Base-by-base conservation (phyloP, 2,888 invertebrate species). In the Bimastos eiseni region DNA sequence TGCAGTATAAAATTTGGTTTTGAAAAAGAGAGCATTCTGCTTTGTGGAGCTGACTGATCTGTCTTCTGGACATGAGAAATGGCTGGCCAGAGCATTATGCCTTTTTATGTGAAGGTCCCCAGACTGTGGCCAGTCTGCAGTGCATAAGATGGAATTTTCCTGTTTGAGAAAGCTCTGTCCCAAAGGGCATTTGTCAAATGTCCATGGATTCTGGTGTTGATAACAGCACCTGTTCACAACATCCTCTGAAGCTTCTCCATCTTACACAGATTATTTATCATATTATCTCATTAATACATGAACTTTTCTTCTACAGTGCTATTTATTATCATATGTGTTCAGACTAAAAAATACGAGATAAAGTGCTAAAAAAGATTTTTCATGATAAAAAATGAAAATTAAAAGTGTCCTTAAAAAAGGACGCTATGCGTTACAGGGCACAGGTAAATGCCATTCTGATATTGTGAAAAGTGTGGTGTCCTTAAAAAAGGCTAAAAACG, bases 31-130 rank as follows among this genome's bases (percentile, higher is more conserved):
- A 70, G 70, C 70, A n/a, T 70, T n/a, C 70, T 70, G n/a, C 70
- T n/a, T 30, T n/a, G n/a, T 70, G 6, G 8, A n/a, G 11, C n/a
- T 70, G 8, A 70, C 17, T 70, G 70, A n/a, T 70, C 70, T 70
- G 70, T 30, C 70, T 17, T 70, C 30, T 70, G n/a, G 30, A 8
- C 70, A 70, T 70, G 70, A 70, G 70, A 70, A 70, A 70, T 70
- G n/a, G 70, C 70, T 70, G 70, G n/a, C 70, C 70, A 70, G 70
- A n/a, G 70, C n/a, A 70, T 70, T n/a, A 70, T 70, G 70, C 70
- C 70, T 70, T 70, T 70, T 70, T 70, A 70, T 30, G 70, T n/a
- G 70, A 70, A 70, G 21, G n/a, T 70, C 70, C 70, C 70, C 70
- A 70, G 70, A 70, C 70, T n/a, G n/a, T n/a, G 70, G 1, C 70